Conservation (phyloP, 1,140 invertebrate species). For the Conopomorpha cramerella region DNA sequence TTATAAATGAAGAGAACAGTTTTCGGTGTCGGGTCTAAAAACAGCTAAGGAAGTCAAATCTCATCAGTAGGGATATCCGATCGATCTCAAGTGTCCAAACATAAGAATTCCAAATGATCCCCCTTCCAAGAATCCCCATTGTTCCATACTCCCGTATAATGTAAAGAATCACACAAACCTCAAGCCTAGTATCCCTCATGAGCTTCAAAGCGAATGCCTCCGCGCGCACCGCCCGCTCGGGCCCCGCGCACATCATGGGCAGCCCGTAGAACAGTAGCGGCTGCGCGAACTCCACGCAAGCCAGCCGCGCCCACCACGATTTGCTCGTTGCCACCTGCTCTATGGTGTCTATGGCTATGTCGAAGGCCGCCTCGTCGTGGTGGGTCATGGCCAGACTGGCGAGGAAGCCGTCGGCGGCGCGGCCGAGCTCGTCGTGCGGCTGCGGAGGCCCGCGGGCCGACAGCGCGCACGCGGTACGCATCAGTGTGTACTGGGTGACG, state of each 20-base stretch:
- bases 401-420: conserved; percentile 68
- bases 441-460: conserved; percentile 69
- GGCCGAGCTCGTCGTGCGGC: conserved; percentile 79
- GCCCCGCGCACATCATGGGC: conserved; percentile 68
- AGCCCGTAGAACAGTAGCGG: conserved; percentile 85
- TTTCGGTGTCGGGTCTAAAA: too few species aligned
- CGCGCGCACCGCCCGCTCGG: conserved; percentile 61
- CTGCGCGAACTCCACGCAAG: conserved; percentile 77
- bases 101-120: neutral
- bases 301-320: conserved; percentile 80
- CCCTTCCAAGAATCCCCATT: neutral
- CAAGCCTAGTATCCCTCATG: conserved; percentile 72
- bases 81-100: too few species aligned
- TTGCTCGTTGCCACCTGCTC: conserved; percentile 15
- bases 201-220: conserved; percentile 66
- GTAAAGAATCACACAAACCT: conserved; percentile 35
- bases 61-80: too few species aligned
- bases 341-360: conserved; percentile 18
- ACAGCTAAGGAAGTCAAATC: too few species aligned
- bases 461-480: conserved; percentile 72
- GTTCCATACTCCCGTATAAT: neutral
- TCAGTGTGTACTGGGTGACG: conserved; percentile 65
- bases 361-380: conserved; percentile 21
- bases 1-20: too few species aligned
- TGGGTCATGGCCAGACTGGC: conserved; percentile 67